Conservation (phyloP, 30 jellyfish, hydroid and myxozoan genomes). For the Aurelia aurita region DNA sequence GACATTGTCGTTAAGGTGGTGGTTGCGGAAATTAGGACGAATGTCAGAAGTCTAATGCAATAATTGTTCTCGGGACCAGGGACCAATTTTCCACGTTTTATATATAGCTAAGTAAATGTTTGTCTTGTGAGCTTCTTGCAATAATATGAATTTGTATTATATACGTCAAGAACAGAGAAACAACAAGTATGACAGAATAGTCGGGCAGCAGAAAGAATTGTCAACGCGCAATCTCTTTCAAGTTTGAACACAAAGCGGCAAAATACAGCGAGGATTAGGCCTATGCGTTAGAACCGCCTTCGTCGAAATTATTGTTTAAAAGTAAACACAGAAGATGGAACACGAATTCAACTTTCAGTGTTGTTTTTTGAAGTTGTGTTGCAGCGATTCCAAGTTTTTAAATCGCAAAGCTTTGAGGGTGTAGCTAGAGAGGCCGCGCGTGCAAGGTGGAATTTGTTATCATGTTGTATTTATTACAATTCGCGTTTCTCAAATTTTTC, state of each 20-base stretch:
- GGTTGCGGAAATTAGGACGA: too few species aligned
- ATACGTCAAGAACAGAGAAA: slow-evolving; percentile 41
- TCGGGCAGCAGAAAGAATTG: slow-evolving; percentile 34
- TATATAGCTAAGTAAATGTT: slow-evolving; percentile 4
- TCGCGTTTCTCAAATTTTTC: too few species aligned
- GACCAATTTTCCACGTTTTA: too few species aligned
- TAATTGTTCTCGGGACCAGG: too few species aligned
- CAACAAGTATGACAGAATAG: slow-evolving; percentile 4
- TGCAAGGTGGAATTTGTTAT: neutral
- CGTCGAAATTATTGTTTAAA: neutral
- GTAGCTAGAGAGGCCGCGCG: slow-evolving; percentile 47
- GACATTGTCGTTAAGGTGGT: too few species aligned
- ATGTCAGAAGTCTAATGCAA: too few species aligned
- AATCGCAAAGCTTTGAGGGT: slow-evolving; percentile 48
- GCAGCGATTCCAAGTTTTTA: slow-evolving; percentile 39
- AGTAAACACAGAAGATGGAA: neutral
- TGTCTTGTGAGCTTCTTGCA: slow-evolving; percentile 12
- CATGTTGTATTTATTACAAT: too few species aligned
- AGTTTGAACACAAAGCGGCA: slow-evolving; percentile 6
- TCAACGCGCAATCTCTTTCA: neutral
- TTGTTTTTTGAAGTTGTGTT: slow-evolving; percentile 33
- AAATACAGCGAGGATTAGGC: neutral
- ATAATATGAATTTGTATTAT: slow-evolving; percentile 13
- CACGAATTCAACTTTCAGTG: neutral
- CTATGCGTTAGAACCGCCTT: slow-evolving; percentile 1